Evolutionary conservation across 2,113 vertebrate species (phyloP).

Genomic region (Serinus canaria): DNA sequence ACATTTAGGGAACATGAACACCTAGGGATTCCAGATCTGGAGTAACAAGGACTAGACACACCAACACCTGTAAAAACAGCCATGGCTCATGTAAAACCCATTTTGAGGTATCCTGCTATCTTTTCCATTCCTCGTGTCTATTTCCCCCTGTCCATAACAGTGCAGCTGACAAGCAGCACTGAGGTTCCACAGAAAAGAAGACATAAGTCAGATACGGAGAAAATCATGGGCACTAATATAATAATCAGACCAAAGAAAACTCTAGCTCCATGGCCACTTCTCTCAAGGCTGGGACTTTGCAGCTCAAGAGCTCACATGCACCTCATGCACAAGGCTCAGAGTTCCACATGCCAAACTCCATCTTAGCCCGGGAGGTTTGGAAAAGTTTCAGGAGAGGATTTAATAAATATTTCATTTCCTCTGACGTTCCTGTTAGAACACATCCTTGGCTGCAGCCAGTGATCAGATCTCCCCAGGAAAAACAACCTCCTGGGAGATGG

Average conservation of each 20-base stretch:
- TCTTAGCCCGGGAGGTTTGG: not conserved
- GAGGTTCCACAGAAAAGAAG: not conserved
- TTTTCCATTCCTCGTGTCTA: not conserved
- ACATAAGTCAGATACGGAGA: not conserved
- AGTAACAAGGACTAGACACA: not conserved
- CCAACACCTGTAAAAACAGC: not conserved
- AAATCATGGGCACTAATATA: not conserved
- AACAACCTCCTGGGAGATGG: not conserved
- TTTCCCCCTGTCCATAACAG: not conserved
- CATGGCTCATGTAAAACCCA: not conserved
- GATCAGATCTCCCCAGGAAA: not conserved
- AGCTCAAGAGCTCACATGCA: slow-evolving; percentile 42
- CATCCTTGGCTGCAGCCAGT: not conserved
- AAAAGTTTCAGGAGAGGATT: slow-evolving; percentile 60
- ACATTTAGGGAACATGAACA: not conserved
- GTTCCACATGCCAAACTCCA: slow-evolving; percentile 33
- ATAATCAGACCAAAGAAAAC: not conserved
- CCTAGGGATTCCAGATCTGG: not conserved
- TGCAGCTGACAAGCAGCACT: not conserved
- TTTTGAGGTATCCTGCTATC: not conserved
- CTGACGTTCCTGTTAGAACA: not conserved
- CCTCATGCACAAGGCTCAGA: slow-evolving; percentile 44
- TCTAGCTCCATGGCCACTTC: not conserved
- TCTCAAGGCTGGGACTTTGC: not conserved
- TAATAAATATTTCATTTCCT: slow-evolving; percentile 56